phyloP scores from a whole-genome alignment of 1,140 invertebrate species.

The Pseudomyrmex cubaensis region DNA sequence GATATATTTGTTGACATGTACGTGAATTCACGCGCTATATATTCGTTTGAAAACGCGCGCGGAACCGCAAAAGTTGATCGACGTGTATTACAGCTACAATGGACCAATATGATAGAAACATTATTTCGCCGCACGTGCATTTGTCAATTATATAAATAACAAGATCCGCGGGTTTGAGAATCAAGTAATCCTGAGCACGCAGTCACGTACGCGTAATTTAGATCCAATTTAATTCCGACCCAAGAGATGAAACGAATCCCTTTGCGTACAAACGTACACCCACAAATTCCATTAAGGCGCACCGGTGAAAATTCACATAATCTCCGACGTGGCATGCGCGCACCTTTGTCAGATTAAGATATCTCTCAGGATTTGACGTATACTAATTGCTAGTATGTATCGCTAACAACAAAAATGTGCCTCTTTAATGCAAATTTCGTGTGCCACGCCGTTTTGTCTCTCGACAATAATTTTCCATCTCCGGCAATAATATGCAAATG shows the following conservation, averaged over 20 bases:
- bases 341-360: neutral
- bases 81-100: constrained; percentile 23
- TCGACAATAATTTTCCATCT: too few relatives aligned
- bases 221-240: neutral
- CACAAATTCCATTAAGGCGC: constrained; percentile 13
- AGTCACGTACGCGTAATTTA: neutral
- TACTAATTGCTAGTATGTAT: too few relatives aligned
- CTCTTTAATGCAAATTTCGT: too few relatives aligned
- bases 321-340: too few relatives aligned
- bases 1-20: constrained; percentile 12
- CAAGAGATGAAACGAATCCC: constrained; percentile 15
- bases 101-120: neutral
- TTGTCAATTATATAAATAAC: constrained; percentile 15
- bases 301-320: neutral
- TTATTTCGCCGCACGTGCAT: neutral
- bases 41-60: neutral
- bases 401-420: too few relatives aligned
- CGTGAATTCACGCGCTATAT: constrained; percentile 1
- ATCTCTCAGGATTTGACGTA: neutral
- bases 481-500: neutral
- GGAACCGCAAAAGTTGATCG: constrained; percentile 26
- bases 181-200: constrained; percentile 9
- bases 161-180: constrained; percentile 1
- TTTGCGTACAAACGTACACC: constrained; percentile 15
- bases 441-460: too few relatives aligned